These are phyloP conservation scores for Euzophera pinguis DNA, from an alignment of 2,888 invertebrate genomes.

Conservation along the genomic window DNA sequence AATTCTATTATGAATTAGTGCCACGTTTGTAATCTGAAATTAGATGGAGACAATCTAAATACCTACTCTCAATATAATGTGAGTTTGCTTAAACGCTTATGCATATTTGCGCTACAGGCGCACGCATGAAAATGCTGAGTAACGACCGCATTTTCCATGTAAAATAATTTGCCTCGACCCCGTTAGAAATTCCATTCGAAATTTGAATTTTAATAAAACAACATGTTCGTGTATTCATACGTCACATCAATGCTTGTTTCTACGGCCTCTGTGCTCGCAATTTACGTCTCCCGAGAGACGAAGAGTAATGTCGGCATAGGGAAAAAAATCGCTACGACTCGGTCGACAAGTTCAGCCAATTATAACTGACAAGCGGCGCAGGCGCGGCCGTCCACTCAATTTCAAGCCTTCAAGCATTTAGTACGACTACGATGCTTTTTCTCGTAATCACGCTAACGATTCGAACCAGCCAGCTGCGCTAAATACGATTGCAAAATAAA, in stretches of 20 bases:
- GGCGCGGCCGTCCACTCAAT: slow-evolving; percentile 63
- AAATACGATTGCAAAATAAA: slow-evolving; percentile 1
- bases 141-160: slow-evolving; percentile 10
- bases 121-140: slow-evolving; percentile 9
- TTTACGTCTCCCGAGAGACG: slow-evolving; percentile 77
- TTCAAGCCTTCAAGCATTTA: slow-evolving; percentile 51
- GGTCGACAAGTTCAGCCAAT: slow-evolving; percentile 79
- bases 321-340: slow-evolving; percentile 65
- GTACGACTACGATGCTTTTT: slow-evolving; percentile 20
- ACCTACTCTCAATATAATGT: not conserved
- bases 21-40: no score
- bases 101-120: not conserved
- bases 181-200: slow-evolving; percentile 49
- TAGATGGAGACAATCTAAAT: no score
- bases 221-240: slow-evolving; percentile 67
- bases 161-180: slow-evolving; percentile 20
- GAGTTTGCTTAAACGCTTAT: not conserved
- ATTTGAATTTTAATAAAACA: slow-evolving; percentile 72
- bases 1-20: no score
- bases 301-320: slow-evolving; percentile 73
- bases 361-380: slow-evolving; percentile 76
- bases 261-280: slow-evolving; percentile 63
- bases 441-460: slow-evolving; percentile 32
- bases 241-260: slow-evolving; percentile 73
- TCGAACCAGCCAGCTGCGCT: slow-evolving; percentile 20